phyloP scores from a whole-genome alignment of 2,888 invertebrate species.

The Sarcophaga variegata region DNA sequence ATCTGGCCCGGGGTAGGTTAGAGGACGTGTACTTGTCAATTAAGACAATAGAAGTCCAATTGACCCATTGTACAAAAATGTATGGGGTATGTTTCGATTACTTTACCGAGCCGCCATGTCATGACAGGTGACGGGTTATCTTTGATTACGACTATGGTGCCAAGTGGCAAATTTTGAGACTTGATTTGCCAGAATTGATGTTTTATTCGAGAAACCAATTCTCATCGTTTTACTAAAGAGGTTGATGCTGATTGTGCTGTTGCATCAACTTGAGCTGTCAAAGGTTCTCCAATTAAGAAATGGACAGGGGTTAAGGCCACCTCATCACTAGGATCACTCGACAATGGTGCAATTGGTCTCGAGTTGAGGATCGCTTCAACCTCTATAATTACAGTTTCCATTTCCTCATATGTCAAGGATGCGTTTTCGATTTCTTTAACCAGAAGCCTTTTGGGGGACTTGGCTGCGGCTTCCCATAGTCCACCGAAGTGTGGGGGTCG shows the following conservation, averaged over 20 bases:
- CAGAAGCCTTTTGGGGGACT: too few species aligned
- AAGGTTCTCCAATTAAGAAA: too few species aligned
- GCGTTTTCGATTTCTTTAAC: too few species aligned
- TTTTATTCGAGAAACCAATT: slow-evolving; percentile 32
- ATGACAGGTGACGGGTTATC: slow-evolving; percentile 1
- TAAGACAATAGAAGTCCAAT: too few species aligned
- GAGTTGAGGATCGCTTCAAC: background rate
- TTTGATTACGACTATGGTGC: background rate
- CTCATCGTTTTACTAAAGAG: slow-evolving; percentile 17
- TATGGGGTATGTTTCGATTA: background rate
- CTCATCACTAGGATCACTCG: background rate
- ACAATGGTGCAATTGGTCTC: background rate
- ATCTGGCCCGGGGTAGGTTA: background rate
- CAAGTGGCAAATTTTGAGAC: slow-evolving; percentile 1
- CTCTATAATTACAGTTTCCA: background rate
- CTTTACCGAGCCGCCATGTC: background rate
- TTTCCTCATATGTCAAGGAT: too few species aligned
- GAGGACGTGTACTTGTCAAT: too few species aligned
- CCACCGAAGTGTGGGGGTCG: background rate
- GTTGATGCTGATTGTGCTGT: background rate
- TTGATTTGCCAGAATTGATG: slow-evolving; percentile 33
- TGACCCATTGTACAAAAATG: too few species aligned
- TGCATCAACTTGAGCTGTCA: too few species aligned
- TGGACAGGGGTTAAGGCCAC: background rate
- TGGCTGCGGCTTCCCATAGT: too few species aligned